Base-by-base conservation (phyloP, 2,888 invertebrate genomes). In the Physocephala rufipes region DNA sequence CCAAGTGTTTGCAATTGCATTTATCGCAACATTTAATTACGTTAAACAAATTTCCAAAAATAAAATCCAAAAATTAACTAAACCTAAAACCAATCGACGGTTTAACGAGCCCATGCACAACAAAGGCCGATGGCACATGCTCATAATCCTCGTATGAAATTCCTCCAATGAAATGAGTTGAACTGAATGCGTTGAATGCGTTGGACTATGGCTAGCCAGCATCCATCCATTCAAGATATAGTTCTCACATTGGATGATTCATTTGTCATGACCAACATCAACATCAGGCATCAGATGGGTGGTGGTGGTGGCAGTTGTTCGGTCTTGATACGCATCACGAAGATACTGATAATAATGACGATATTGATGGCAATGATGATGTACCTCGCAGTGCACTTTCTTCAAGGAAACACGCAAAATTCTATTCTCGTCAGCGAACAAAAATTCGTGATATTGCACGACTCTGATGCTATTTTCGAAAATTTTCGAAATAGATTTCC, bases 361-460 rank as follows among this genome's bases (percentile, higher is more conserved):
- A 49, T 16, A n/a, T 16, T 19, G 49, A 49, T 55, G 21, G 21
- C 51, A 16, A 51, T 26, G 28, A 28, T 15, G 58, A 58, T 26
- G 62, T 9, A 7, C 36, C 36, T 36, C 36, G 63, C 70, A 62
- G 55, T 55, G 70, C 67, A 58, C 70, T 66, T 65, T 70, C 70
- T 67, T 69, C 72, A 72, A 72, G 72, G 72, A 66, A 70, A 69
- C 59, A 67, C 65, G 72, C 67, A 61, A 28, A 47, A 63, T 68
- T 61, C 36, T 36, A 65, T 69, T 72, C 61, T 64, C 71, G 64
- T 19, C 64, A 36, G 9, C 45, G 45, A 49, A 19, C 28, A 58
- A 2, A 9, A 30, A 19, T 51, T 53, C 30, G 16, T 30, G 21
- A 36, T 24, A 53, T 53, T 53, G 26, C 53, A 51, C n/a, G n/a